Evolutionary conservation across 2,888 invertebrate species (phyloP), one percentile per base, ranked within the genome.

Genomic region (Unio delphinus): DNA sequence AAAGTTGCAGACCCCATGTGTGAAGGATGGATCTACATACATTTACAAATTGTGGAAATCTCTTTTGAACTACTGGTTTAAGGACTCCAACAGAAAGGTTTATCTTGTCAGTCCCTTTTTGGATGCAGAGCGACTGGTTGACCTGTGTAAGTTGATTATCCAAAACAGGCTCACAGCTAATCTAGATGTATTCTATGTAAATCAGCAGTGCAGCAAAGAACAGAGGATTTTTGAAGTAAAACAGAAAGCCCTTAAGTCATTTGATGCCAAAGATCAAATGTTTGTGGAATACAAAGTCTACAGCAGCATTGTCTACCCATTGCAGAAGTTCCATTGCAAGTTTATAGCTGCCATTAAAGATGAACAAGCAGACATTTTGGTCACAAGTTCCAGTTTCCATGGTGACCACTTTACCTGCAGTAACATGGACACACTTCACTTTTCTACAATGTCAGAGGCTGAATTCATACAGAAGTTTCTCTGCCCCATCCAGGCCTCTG

Each of bases 41-140:
- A 81, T 87, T 54, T 87, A 88, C 73, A 73, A 72, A 55, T 73
- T 87, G n/a, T 89, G 88, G 88, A 82, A 81, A 70, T 85, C 85
- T 55, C 71, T 87, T 20, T 80, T 89, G 11, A 68, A 83, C 72
- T 70, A 74, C 56, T 88, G 88, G 86, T 81, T 87, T 60, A 72
- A 80, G 7, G 76, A 83, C 65, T 67, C 78, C 7, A 72, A 74
- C 20, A 73, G 78, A 65, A 80, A 76, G 60, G 83, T 88, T 15
- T 87, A 80, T 75, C 76, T 89, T n/a, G 85, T 82, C 45, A 82
- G 87, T 8, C 84, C 87, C 23, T 74, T 75, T 45, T 77, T 89
- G n/a, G 89, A 89, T 74, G 65, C 71, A 0, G 73, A 73, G 45
- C 78, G 88, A 26, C 80, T 88, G 20, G 68, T 70, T 28, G 86